Percentiles rank a stretch among this genome's conserved stretches.
phyloP scores from a whole-genome alignment of 2,888 invertebrate species.

The Drosophila fungiperda region DNA sequence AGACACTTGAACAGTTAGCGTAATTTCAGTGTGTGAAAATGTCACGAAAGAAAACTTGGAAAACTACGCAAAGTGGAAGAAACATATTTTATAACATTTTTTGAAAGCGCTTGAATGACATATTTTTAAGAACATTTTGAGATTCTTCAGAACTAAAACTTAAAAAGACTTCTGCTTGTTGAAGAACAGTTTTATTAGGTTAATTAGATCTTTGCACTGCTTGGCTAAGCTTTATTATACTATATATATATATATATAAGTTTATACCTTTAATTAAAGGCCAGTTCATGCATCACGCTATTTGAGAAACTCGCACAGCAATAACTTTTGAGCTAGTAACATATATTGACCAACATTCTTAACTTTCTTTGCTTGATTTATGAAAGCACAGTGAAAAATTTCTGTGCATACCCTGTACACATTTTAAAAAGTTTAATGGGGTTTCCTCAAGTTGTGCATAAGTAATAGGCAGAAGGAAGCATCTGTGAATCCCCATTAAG shows the following conservation, averaged over 20 bases:
- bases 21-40: conserved; percentile 52
- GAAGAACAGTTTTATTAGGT: background rate
- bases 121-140: conserved; percentile 1
- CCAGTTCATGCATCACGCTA: background rate
- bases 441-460: background rate
- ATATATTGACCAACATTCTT: background rate
- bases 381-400: conserved; percentile 22
- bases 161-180: background rate
- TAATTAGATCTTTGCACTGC: conserved; percentile 1
- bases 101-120: background rate
- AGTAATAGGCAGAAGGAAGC: background rate
- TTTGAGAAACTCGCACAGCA: background rate
- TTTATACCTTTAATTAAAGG: background rate
- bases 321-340: background rate
- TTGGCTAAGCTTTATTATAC: background rate
- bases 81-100: conserved; percentile 13
- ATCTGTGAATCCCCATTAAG: background rate
- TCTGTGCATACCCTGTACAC: background rate
- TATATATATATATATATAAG: background rate
- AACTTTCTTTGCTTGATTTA: conserved; percentile 1
- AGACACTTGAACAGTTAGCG: conserved; percentile 32
- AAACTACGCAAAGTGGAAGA: conserved; percentile 5
- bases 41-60: conserved; percentile 21
- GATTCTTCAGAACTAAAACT: background rate
- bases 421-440: background rate